Conservation (phyloP, 2,888 invertebrate genomes). For the Augiades crinisus region DNA sequence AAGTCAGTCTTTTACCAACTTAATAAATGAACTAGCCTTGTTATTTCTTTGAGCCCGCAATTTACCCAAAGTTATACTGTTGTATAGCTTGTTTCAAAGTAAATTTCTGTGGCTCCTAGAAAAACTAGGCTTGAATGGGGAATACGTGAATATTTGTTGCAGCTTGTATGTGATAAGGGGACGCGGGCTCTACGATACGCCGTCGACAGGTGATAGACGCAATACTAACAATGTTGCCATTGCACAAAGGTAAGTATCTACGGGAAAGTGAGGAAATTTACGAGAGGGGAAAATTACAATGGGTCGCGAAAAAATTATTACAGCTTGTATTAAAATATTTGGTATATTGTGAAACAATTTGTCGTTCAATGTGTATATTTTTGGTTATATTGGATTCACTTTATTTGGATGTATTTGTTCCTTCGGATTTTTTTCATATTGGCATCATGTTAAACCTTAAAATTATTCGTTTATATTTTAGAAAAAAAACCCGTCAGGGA, state of each 20-base stretch:
- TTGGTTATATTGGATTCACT: not conserved
- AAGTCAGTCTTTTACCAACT: not conserved
- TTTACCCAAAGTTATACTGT: slow-evolving; percentile 7
- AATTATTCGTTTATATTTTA: no score
- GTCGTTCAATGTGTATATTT: not conserved
- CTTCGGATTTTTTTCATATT: not conserved
- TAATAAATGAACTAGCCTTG: slow-evolving; percentile 36
- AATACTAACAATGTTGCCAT: slow-evolving; percentile 45
- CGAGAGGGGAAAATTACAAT: no score
- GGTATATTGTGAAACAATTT: no score
- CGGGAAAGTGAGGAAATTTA: slow-evolving; percentile 24
- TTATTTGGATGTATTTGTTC: not conserved
- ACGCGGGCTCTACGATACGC: slow-evolving; percentile 55
- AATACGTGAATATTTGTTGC: slow-evolving; percentile 80
- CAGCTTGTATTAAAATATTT: no score
- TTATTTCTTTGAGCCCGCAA: slow-evolving; percentile 44
- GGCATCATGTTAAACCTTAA: not conserved
- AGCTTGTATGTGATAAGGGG: slow-evolving; percentile 75
- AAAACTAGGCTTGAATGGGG: slow-evolving; percentile 66
- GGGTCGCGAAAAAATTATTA: slow-evolving; percentile 10
- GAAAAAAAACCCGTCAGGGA: no score
- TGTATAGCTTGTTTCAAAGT: slow-evolving; percentile 3
- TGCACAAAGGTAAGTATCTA: slow-evolving; percentile 63
- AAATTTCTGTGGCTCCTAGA: slow-evolving; percentile 45
- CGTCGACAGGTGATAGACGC: slow-evolving; percentile 59